Evolutionary conservation across 2,113 vertebrate genomes (phyloP).

Genomic region (Formicarius rufipectus): DNA sequence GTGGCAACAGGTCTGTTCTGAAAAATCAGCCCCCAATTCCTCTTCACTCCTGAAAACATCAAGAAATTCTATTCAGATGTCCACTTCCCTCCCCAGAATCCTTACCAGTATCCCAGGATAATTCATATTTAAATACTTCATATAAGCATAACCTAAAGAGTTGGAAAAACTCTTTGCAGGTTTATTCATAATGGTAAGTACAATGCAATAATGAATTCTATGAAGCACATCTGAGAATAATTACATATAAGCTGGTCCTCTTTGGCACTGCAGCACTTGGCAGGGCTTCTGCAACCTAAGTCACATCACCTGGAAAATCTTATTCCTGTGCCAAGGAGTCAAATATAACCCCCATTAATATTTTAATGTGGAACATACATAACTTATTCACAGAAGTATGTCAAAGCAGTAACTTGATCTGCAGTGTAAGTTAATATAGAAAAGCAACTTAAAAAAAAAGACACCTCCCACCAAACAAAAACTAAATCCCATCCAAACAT

Average conservation of each 20-base stretch:
- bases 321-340: background rate
- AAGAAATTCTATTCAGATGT: background rate
- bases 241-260: background rate
- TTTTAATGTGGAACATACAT: background rate
- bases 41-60: background rate
- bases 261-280: background rate
- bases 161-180: background rate
- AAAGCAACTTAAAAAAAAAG: background rate
- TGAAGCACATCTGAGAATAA: background rate
- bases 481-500: background rate
- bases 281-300: background rate
- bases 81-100: background rate
- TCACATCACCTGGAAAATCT: conserved; percentile 31
- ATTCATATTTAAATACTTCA: background rate
- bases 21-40: background rate
- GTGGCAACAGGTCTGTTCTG: background rate
- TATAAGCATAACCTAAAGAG: background rate
- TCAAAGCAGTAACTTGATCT: background rate
- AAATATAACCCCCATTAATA: background rate
- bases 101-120: background rate
- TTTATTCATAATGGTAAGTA: background rate
- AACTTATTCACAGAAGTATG: background rate
- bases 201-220: background rate
- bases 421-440: background rate
- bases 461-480: background rate